Base-by-base conservation (phyloP, 2,888 invertebrate genomes). In the Augiades crinisus region DNA sequence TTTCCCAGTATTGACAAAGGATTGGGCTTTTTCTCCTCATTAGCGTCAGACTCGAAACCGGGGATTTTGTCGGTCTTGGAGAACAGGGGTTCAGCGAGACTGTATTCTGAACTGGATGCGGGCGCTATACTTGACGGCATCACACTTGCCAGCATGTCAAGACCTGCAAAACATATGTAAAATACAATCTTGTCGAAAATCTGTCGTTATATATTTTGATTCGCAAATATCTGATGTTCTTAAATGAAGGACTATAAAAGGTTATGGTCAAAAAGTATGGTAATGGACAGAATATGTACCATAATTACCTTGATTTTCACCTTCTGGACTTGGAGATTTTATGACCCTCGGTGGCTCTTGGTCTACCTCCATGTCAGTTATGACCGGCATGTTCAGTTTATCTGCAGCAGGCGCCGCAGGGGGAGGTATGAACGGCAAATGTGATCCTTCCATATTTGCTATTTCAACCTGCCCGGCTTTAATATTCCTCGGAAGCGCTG, bases 401-500 rank as follows among this genome's bases (percentile, higher is more conserved):
- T 43, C 41, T 1, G 43, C 10, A 6, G 33, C 4, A 5, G 43
- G 37, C 10, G 37, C 19, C 1, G 46, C 36, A 8, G 21, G n/a
- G 43, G 33, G 70, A 47, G 27, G 61, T 30, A 1, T 70, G 72
- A 47, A 65, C 61, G 84, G 74, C 41, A 80, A 65, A 13, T 45
- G 30, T 1, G 80, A 75, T 0, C 94, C 94, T 62, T 94, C 92
- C 96, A 96, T 96, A 54, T 93, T 93, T 2, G 91, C 89, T 33
- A 96, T 94, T 55, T 88, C 86, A 0, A 94, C 90, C 56, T 91
- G 91, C 0, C 96, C 96, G 0, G 95, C 94, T 57, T 91, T 91
- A 3, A 96, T 90, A 27, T 93, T 92, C 47, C 92, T 90, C 0
- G 97, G 96, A 54, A 97, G 75, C 0, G 94, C 94, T 0, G 95